Base-by-base conservation (phyloP, 1,140 invertebrate species). In the Aphelenchoides avenae region DNA sequence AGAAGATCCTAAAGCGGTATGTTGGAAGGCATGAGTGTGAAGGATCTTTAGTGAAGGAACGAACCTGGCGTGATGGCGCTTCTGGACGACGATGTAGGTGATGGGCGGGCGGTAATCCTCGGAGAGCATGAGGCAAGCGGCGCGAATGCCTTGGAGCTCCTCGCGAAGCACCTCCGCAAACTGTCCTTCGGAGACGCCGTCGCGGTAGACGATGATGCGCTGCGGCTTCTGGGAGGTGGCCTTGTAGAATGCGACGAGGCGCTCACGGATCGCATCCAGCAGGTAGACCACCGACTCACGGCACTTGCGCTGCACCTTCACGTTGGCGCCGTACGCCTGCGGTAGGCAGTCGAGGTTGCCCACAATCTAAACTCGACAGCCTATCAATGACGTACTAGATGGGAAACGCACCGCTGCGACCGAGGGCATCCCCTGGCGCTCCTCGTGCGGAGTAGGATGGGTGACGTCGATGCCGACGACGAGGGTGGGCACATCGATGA, bases 281-380 rank as follows among this genome's bases (percentile, higher is more conserved):
- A 99, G 83, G 81, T 99, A 95, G 78, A 94, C 90, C 57, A 99
- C 98, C 64, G 97, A 93, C 80, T 99, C 95, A 48, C 93, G 90
- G 57, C 93, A 83, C 78, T 99, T 94, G 73, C 95, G 90, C 79
- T 99, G 95, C 36, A 99, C 93, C 46, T 94, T 84, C 30, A 99
- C 95, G 9, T 94, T 97, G 47, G 94, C 94, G 33, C 95, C 91
- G 80, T 99, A 99, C 18, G 95, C 85, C 57, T 89, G 93, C 5
- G 95, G 95, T 84, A 98, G 95, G 53, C 91, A 94, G 82, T 99
- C 95, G 91, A 99, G 98, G 42, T 91, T 95, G 44, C 91, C 95
- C 2, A 99, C 95, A n/a, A n/a, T n/a, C n/a, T n/a, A n/a, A n/a
- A n/a, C n/a, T n/a, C n/a, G n/a, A n/a, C n/a, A n/a, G n/a, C n/a